Conservation (phyloP, 2,113 vertebrate species). For the human (Homo sapiens) region GRCh38 chr18:50268501-50269000, state of each 20-base stretch:
- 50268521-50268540: not conserved
- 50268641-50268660: fast-evolving
- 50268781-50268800: not conserved
- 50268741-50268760: not conserved
- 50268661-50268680: fast-evolving
- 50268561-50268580: not conserved
- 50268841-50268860: conserved; percentile 61
- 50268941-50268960: conserved; percentile 50
- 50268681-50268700: not conserved
- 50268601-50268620: not conserved
- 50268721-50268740: not conserved
- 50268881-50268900: conserved; percentile 70
- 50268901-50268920: conserved; percentile 68
- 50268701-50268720: not conserved
- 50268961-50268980: conserved; percentile 55
- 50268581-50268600: not conserved
- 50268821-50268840: conserved; percentile 50
- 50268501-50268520: not conserved
- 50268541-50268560: not conserved
- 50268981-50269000: conserved; percentile 58
- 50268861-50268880: conserved; percentile 73
- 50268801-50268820: conserved; percentile 17
- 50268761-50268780: not conserved
- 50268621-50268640: not conserved
- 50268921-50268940: conserved; percentile 49